Conservation (phyloP, 2,888 invertebrate genomes). For the Pogonocherus hispidulus region DNA sequence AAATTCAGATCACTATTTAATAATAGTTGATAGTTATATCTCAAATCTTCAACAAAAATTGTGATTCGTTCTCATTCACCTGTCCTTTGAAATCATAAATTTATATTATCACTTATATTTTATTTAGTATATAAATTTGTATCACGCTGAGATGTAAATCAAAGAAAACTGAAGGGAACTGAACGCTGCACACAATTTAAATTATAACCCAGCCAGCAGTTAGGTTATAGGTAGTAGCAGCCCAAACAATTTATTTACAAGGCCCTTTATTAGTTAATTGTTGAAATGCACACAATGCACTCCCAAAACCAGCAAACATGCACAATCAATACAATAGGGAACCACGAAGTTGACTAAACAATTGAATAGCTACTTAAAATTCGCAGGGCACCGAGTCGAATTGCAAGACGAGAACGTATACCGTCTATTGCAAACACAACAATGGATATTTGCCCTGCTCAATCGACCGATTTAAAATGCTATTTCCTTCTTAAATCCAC, state of each 20-base stretch:
- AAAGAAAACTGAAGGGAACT: no score
- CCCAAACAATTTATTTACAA: constrained; percentile 9
- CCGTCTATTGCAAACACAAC: constrained; percentile 57
- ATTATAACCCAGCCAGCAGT: background rate
- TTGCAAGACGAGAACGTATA: constrained; percentile 57
- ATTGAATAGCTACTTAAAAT: constrained; percentile 60
- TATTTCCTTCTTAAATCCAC: constrained; percentile 63
- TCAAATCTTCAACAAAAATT: no score
- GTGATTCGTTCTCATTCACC: no score
- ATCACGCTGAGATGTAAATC: no score
- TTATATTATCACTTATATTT: no score
- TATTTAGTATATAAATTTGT: no score
- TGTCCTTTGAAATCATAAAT: no score
- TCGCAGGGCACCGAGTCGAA: constrained; percentile 58
- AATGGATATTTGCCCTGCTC: constrained; percentile 62
- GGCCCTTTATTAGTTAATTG: constrained; percentile 43
- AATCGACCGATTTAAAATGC: constrained; percentile 61
- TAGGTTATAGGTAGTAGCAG: background rate
- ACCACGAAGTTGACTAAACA: constrained; percentile 57
- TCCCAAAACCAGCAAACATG: constrained; percentile 35
- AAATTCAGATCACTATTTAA: no score
- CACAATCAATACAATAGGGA: constrained; percentile 52
- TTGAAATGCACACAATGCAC: constrained; percentile 44
- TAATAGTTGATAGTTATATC: no score
- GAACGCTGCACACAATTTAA: no score